phyloP scores from a whole-genome alignment of 2,888 invertebrate genomes.

The Achlya flavicornis region DNA sequence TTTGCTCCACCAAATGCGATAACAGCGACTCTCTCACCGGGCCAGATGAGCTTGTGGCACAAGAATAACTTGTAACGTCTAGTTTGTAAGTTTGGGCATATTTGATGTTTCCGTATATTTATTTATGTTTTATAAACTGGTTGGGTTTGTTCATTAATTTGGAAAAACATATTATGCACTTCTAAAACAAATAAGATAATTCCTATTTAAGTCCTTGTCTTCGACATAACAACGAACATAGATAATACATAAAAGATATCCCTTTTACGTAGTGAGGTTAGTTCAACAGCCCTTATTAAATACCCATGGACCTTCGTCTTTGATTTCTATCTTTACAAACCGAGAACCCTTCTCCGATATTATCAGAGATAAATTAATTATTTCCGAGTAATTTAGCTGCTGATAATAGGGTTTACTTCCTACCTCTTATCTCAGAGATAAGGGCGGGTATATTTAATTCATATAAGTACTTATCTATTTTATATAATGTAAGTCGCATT shows the following conservation, averaged over 20 bases:
- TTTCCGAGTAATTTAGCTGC: constrained; percentile 6
- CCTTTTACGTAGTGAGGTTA: constrained; percentile 11
- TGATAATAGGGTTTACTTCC: neutral
- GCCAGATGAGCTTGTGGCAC: no score
- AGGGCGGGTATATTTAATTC: no score
- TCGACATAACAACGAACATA: neutral
- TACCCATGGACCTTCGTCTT: constrained; percentile 13
- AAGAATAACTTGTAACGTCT: no score
- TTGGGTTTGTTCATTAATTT: neutral
- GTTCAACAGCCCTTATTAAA: constrained; percentile 18
- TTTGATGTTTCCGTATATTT: no score
- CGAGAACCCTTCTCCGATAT: constrained; percentile 21
- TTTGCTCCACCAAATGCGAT: no score
- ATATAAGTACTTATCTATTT: no score
- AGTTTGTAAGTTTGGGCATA: no score
- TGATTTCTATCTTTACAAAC: constrained; percentile 14
- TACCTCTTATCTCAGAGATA: neutral
- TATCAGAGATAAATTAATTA: constrained; percentile 18
- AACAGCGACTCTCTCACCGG: no score
- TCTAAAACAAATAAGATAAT: neutral
- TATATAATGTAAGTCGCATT: no score
- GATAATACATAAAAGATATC: neutral
- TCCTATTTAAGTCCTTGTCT: neutral
- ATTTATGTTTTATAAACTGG: no score
- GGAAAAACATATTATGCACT: neutral